Evolutionary conservation across 2,797 vertebrate species (phyloP).

Genomic region (Micromesistius poutassou): DNA sequence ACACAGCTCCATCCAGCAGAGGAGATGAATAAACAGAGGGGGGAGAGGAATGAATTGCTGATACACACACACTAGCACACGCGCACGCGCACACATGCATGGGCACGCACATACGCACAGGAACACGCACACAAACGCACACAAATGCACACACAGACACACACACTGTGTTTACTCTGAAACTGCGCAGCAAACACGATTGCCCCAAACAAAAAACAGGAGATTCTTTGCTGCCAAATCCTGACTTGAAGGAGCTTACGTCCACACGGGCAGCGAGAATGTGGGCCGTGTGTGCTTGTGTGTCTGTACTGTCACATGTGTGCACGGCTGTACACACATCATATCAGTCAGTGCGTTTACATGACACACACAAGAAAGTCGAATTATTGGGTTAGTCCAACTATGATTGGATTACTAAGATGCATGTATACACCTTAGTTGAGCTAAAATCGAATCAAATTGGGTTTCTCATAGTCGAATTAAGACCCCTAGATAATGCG

Average conservation of each 20-base stretch:
- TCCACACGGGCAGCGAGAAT: not conserved
- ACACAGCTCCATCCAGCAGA: conserved; percentile 54
- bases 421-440: too few species aligned
- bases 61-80: conserved; percentile 40
- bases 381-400: too few species aligned
- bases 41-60: conserved; percentile 35
- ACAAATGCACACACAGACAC: not conserved
- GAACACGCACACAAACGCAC: conserved; percentile 21
- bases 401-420: too few species aligned
- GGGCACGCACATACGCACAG: not conserved
- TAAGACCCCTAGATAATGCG: too few species aligned
- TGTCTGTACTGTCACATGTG: too few species aligned
- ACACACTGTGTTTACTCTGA: not conserved
- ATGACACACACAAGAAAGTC: too few species aligned
- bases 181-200: not conserved
- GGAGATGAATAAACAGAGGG: conserved; percentile 38
- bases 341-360: too few species aligned
- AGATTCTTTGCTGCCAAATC: not conserved
- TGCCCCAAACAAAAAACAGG: not conserved
- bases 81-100: not conserved
- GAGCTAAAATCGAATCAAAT: too few species aligned
- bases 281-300: not conserved
- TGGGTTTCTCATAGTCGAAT: too few species aligned
- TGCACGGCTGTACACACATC: too few species aligned
- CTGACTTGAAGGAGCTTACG: not conserved